phyloP scores from a whole-genome alignment of 2,888 invertebrate genomes.

The Tenthredo livida region DNA sequence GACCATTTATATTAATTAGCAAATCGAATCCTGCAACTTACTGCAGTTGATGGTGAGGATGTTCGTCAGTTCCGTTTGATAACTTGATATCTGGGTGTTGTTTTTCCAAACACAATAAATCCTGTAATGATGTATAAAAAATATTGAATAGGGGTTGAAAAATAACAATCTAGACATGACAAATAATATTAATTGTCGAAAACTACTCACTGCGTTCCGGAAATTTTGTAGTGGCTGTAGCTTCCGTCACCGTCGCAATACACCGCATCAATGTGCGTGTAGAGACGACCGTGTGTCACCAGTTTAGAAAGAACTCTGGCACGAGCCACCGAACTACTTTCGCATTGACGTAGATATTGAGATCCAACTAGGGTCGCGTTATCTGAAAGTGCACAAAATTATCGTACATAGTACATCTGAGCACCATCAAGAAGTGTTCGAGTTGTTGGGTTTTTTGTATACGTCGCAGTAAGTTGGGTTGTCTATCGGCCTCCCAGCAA shows the following conservation, averaged over 20 bases:
- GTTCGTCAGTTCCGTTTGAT: slow-evolving; percentile 76
- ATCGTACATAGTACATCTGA: background rate
- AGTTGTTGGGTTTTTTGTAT: background rate
- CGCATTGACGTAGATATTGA: slow-evolving; percentile 84
- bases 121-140: slow-evolving; percentile 75
- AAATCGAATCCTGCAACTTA: slow-evolving; percentile 76
- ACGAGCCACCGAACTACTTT: slow-evolving; percentile 82
- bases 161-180: background rate
- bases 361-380: slow-evolving; percentile 76
- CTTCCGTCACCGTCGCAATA: slow-evolving; percentile 85
- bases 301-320: slow-evolving; percentile 80
- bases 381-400: slow-evolving; percentile 16
- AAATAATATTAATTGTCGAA: background rate
- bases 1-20: background rate
- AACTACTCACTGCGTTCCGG: slow-evolving; percentile 80
- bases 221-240: slow-evolving; percentile 81
- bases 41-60: slow-evolving; percentile 80
- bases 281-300: slow-evolving; percentile 81
- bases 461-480: background rate
- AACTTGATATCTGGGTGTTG: slow-evolving; percentile 80
- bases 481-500: background rate
- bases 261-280: slow-evolving; percentile 79
- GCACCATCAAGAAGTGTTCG: background rate
- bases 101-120: slow-evolving; percentile 83
- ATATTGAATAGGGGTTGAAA: background rate